Evolutionary conservation across 1,140 invertebrate species (phyloP), one percentile per base, ranked within the genome.

Genomic region (Drosophila kikkawai): DNA sequence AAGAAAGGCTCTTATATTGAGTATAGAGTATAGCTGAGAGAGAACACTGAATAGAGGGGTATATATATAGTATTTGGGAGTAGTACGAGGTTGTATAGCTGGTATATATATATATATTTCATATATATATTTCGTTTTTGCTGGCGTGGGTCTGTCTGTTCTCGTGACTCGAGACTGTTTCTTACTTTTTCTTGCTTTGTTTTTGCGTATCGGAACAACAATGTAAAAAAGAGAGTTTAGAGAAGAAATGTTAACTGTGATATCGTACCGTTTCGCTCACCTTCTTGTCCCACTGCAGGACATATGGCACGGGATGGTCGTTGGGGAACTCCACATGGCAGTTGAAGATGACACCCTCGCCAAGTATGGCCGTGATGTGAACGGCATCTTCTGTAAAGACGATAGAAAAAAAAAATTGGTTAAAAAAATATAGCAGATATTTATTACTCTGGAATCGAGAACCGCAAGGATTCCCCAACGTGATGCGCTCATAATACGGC

Each of bases 201-300:
- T 82, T 88, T 88, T 85, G 85, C 85, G 82, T 88, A 90, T 88
- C 79, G 78, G 74, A 90, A 88, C 85, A 85, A 88, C 85, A 91
- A 90, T 91, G 79, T 90, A 92, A 91, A 91, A 92, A 93, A 93
- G 93, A 95, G 94, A 94, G 94, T 95, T 95, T 95, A 95, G 94
- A 95, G 94, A 93, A 94, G 95, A 95, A 92, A 92, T 92, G 79
- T 88, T 90, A 83, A 79, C 94, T 84, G 92, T 92, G 91, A 92
- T 95, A 96, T 96, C 96, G 95, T 97, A 97, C 96, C 96, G 96
- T 96, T 94, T 97, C 96, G 96, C 96, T 96, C 96, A 98, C 97
- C 96, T 98, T 98, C 96, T 98, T 98, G 96, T 98, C 97, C 98
- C 98, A 99, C 95, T 98, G 97, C 93, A 98, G 96, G 94, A 98